Evolutionary conservation across 2,888 invertebrate genomes (phyloP), one percentile per base, ranked within the genome.

Genomic region (Drosophila meridionalis): DNA sequence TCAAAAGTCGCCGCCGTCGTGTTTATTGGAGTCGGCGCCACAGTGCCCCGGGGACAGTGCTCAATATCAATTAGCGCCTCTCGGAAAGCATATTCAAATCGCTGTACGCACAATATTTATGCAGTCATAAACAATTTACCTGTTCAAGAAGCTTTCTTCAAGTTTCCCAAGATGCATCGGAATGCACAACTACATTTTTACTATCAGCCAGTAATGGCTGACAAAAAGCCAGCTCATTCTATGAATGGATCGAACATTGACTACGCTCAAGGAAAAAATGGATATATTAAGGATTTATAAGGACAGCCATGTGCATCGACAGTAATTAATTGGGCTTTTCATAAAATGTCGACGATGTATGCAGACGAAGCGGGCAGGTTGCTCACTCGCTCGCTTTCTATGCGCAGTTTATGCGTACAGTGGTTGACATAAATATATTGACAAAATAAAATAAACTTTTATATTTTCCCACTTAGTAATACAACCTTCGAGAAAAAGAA

Each of bases 261-360:
- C 38, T 20, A 28, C 40, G 55, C 43, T 52, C 20, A 60, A 40
- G 7, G 11, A 34, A 62, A 72, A 64, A 73, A 53, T 66, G 84
- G 71, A 87, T 77, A 64, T 76, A 76, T 84, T 80, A 87, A 80
- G 80, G 74, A 89, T 89, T 89, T 64, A 87, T 82, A 87, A 69
- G 57, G 59, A 34, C 73, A 55, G 57, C 55, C 57, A 63, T 69
- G 59, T 68, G 66, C 78, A 84, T 55, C 76, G 86, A 59, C 81
- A 79, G 66, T 88, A 90, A 87, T 87, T 87, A 87, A 87, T 88
- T 90, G 86, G 75, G 69, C 76, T 80, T 90, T 90, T 90, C 89
- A 90, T 90, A 86, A 88, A 80, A 76, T 73, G 76, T 62, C 57
- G 50, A 69, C 34, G 26, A 36, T 45, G 50, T 34, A 50, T 50